Evolutionary conservation across 2,113 vertebrate species (phyloP).

Genomic region (Sphaerodactylus townsendi): DNA sequence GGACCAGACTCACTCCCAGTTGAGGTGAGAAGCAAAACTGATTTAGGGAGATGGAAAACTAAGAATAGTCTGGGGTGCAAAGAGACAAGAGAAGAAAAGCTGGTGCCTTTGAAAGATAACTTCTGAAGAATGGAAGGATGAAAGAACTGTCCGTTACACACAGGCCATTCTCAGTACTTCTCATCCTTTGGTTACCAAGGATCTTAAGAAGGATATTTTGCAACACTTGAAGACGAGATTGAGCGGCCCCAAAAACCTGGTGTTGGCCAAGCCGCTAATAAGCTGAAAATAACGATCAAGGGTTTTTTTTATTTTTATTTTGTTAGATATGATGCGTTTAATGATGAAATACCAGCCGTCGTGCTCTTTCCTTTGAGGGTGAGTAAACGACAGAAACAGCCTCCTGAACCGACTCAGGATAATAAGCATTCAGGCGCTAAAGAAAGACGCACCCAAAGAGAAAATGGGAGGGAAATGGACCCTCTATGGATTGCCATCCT

Average conservation of each 20-base stretch:
- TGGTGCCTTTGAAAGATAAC: fast-evolving
- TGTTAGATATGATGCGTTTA: slow-evolving; percentile 41
- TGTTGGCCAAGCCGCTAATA: slow-evolving; percentile 42
- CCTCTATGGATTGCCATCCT: too few relatives aligned
- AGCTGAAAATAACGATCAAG: slow-evolving; percentile 51
- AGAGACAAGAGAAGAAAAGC: slow-evolving; percentile 38
- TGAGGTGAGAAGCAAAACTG: slow-evolving; percentile 23
- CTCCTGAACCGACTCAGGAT: neutral
- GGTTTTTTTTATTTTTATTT: neutral
- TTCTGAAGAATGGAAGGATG: neutral
- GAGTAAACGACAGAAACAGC: slow-evolving; percentile 21
- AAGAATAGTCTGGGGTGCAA: slow-evolving; percentile 50
- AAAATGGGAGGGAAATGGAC: too few relatives aligned
- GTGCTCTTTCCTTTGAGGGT: slow-evolving; percentile 31
- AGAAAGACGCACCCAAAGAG: neutral
- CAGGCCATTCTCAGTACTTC: slow-evolving; percentile 45
- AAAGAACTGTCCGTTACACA: slow-evolving; percentile 26
- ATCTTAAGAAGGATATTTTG: slow-evolving; percentile 48
- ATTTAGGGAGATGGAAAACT: slow-evolving; percentile 35
- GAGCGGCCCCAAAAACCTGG: slow-evolving; percentile 24
- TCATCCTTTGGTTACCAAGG: slow-evolving; percentile 54
- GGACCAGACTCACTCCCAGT: slow-evolving; percentile 4
- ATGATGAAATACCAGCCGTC: slow-evolving; percentile 50
- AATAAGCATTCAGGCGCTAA: neutral
- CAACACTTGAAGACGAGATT: slow-evolving; percentile 25